phyloP scores from a whole-genome alignment of 1,140 invertebrate genomes.

The Carcinoscorpius rotundicauda region DNA sequence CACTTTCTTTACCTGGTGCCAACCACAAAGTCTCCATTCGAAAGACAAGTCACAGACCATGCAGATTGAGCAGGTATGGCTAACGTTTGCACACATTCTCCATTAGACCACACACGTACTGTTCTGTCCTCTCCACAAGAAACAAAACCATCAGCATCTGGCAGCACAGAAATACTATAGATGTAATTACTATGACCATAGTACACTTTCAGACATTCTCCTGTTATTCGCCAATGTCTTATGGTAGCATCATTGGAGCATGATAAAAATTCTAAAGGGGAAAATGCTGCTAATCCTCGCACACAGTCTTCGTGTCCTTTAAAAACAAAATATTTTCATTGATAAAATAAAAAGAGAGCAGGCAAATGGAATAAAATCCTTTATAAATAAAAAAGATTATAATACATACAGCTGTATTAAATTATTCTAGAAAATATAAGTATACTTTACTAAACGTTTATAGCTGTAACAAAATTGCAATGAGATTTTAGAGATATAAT shows the following conservation, averaged over 20 bases:
- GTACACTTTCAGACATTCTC: slow-evolving; percentile 61
- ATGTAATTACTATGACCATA: slow-evolving; percentile 61
- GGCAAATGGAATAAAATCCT: slow-evolving; percentile 9
- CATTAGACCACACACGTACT: slow-evolving; percentile 62
- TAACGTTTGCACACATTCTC: slow-evolving; percentile 52
- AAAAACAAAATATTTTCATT: slow-evolving; percentile 11
- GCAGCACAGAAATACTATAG: slow-evolving; percentile 49
- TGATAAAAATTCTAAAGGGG: slow-evolving; percentile 59
- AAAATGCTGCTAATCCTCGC: slow-evolving; percentile 54
- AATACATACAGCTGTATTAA: slow-evolving; percentile 1
- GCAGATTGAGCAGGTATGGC: slow-evolving; percentile 70
- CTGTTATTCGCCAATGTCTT: slow-evolving; percentile 60
- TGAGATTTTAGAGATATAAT: too few relatives aligned
- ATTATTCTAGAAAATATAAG: too few relatives aligned
- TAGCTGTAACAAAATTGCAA: too few relatives aligned
- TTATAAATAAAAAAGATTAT: slow-evolving; percentile 10
- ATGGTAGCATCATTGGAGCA: slow-evolving; percentile 83
- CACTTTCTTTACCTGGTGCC: slow-evolving; percentile 49
- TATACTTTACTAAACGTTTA: too few relatives aligned
- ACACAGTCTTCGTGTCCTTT: slow-evolving; percentile 84
- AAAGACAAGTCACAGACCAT: slow-evolving; percentile 67
- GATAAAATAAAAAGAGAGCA: slow-evolving; percentile 4
- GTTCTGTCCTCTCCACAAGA: slow-evolving; percentile 76
- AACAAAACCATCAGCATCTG: slow-evolving; percentile 46
- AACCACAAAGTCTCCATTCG: slow-evolving; percentile 80